These are phyloP conservation scores for Saxidomus purpurata DNA, from an alignment of 1,140 invertebrate species.

Conservation along the genomic window DNA sequence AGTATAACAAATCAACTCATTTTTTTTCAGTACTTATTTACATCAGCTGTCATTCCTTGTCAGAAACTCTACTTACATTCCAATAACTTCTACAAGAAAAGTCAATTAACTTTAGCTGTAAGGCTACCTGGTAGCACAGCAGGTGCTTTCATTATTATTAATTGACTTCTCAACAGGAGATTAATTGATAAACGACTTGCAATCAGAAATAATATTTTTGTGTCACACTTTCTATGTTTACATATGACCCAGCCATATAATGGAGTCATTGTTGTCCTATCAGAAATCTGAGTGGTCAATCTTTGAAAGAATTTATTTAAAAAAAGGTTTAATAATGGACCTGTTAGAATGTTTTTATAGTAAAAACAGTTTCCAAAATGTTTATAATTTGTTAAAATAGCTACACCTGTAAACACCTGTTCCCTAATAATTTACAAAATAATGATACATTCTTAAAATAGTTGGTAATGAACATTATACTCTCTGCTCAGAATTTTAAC, in stretches of 20 bases:
- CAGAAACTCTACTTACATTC: too few species aligned
- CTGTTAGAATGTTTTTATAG: not conserved
- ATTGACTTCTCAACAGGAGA: slow-evolving; percentile 26
- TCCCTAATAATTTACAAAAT: not conserved
- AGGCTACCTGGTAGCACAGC: not conserved
- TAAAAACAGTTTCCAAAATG: not conserved
- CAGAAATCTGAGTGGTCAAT: slow-evolving; percentile 33
- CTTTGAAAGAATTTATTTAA: not conserved
- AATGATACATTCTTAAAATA: not conserved
- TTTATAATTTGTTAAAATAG: not conserved
- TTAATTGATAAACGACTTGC: slow-evolving; percentile 49
- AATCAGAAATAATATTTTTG: slow-evolving; percentile 52
- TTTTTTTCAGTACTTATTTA: too few species aligned
- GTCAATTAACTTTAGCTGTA: slow-evolving; percentile 39
- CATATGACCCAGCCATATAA: slow-evolving; percentile 10
- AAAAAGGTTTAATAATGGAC: not conserved
- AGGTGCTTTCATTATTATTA: slow-evolving; percentile 40
- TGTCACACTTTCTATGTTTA: slow-evolving; percentile 58
- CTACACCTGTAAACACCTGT: slow-evolving; percentile 2
- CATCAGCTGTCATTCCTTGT: too few species aligned
- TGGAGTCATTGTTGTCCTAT: slow-evolving; percentile 41
- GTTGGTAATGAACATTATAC: not conserved
- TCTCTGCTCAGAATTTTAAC: too few species aligned
- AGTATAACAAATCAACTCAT: too few species aligned
- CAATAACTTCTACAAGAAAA: slow-evolving; percentile 44